A percentile compares a stretch with the other conserved stretches of the same genome.
These are phyloP conservation scores for Elephantulus edwardii DNA, from an alignment of 2,113 vertebrate genomes.

Conservation along the genomic window DNA sequence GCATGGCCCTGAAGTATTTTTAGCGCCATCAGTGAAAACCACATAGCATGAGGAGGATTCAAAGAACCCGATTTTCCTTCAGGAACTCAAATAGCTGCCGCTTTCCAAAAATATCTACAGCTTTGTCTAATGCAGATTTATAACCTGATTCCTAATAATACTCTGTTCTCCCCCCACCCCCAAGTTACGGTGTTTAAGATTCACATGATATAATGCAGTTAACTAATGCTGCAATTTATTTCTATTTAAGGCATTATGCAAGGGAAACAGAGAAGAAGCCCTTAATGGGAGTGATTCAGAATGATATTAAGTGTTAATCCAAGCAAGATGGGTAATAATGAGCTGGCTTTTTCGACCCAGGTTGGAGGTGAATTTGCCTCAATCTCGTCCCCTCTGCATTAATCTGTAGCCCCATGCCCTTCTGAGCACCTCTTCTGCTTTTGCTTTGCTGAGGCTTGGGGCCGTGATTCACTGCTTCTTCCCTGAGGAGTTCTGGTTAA, in stretches of 20 bases:
- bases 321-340: constrained; percentile 49
- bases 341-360: constrained; percentile 35
- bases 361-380: not conserved
- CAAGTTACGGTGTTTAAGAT: constrained; percentile 68
- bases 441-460: not conserved
- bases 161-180: constrained; percentile 63
- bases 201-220: constrained; percentile 62
- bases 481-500: not conserved
- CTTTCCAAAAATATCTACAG: constrained; percentile 77
- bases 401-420: not conserved
- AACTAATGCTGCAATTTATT: constrained; percentile 72
- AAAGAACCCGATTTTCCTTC: constrained; percentile 78
- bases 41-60: constrained; percentile 75
- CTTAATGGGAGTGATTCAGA: constrained; percentile 49
- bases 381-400: not conserved
- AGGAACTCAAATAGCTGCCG: constrained; percentile 65
- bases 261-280: constrained; percentile 45
- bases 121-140: constrained; percentile 70
- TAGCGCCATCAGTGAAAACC: constrained; percentile 39
- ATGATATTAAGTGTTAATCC: constrained; percentile 65
- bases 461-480: not conserved
- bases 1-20: not conserved
- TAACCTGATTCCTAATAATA: constrained; percentile 74
- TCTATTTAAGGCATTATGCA: constrained; percentile 63
- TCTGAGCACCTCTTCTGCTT: not conserved